These are phyloP conservation scores for Ovis canadensis DNA, from an alignment of 2,113 vertebrate species.

Conservation along the genomic window DNA sequence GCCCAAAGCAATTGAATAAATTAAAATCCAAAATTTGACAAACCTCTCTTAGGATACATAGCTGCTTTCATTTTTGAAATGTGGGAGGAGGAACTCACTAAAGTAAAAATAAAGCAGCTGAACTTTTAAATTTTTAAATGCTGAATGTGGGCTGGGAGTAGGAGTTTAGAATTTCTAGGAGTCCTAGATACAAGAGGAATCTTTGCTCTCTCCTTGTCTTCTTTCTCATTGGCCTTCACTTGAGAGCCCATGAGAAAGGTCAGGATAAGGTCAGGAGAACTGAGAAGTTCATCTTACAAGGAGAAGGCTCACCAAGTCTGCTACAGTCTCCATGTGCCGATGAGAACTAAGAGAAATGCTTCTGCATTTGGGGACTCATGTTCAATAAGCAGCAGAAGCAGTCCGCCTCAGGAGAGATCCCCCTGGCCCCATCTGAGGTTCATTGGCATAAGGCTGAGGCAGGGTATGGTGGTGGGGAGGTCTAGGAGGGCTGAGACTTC, in stretches of 20 bases:
- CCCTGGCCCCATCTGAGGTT: not conserved
- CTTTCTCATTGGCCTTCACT: not conserved
- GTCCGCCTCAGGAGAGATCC: accelerated
- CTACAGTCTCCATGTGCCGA: not conserved
- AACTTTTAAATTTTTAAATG: slow-evolving; percentile 19
- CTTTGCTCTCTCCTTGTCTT: not conserved
- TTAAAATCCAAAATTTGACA: not conserved
- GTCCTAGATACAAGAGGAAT: not conserved
- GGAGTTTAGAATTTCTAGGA: not conserved
- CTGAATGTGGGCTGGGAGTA: not conserved
- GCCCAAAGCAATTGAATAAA: not conserved
- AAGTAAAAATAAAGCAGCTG: not conserved
- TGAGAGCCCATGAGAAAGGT: not conserved
- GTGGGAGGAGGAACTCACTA: not conserved
- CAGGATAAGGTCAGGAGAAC: not conserved
- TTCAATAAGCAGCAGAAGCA: not conserved
- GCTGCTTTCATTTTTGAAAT: not conserved
- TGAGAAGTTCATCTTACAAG: not conserved
- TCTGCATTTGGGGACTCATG: not conserved
- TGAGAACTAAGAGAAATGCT: not conserved
- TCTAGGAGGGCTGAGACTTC: not conserved
- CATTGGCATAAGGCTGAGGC: not conserved
- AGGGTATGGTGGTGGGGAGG: too few relatives aligned
- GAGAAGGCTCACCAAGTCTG: too few relatives aligned
- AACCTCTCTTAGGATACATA: not conserved